phyloP scores from a whole-genome alignment of 2,113 vertebrate genomes.

The Orthonyx spaldingii region DNA sequence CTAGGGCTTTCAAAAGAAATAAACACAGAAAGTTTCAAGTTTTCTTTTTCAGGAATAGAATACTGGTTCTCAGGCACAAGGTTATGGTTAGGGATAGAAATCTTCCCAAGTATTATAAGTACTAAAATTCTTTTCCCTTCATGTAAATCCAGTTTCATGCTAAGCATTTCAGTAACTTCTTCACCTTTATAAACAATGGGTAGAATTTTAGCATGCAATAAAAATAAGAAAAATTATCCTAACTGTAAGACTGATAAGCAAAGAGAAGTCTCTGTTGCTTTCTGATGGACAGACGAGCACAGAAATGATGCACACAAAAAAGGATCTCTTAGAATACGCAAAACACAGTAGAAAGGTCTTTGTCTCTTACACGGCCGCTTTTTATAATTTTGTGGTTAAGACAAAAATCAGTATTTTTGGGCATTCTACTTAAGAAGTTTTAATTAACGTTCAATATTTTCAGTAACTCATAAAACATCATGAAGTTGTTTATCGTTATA shows the following conservation, averaged over 20 bases:
- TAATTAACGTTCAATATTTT: neutral
- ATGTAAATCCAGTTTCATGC: neutral
- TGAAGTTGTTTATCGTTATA: neutral
- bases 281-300: neutral
- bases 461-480: neutral
- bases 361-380: accelerated
- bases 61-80: neutral
- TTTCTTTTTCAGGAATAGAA: neutral
- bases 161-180: neutral
- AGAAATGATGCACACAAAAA: neutral
- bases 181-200: neutral
- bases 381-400: neutral
- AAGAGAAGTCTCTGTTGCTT: neutral
- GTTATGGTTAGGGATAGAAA: neutral
- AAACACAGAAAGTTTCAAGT: neutral
- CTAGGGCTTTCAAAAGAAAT: neutral
- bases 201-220: neutral
- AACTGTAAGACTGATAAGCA: neutral
- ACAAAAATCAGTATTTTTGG: neutral
- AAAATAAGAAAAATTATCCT: neutral
- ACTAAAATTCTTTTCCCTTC: neutral
- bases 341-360: neutral
- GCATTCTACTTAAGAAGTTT: neutral
- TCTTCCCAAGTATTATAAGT: accelerated
- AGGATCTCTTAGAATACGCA: neutral